Evolutionary conservation across 2,797 vertebrate genomes (phyloP).

Genomic region (Phyllotis vaccarum): DNA sequence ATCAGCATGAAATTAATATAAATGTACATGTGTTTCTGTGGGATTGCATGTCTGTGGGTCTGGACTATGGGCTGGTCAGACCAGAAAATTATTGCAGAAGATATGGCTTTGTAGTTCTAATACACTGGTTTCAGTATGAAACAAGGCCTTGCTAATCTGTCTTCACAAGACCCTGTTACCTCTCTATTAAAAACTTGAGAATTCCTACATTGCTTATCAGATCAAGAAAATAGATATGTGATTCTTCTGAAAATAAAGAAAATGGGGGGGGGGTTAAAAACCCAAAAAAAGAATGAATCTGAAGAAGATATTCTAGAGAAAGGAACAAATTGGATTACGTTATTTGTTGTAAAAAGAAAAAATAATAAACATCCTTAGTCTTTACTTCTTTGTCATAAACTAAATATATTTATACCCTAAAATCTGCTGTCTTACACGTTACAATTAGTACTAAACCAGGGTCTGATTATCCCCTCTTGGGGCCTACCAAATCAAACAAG

Average conservation of each 20-base stretch:
- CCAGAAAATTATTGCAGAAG: too few relatives aligned
- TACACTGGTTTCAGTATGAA: background rate
- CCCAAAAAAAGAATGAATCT: conserved; percentile 37
- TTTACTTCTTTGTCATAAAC: conserved; percentile 2
- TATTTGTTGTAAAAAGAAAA: background rate
- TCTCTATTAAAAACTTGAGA: background rate
- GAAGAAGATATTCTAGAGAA: background rate
- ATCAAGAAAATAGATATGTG: background rate
- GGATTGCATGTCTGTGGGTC: too few relatives aligned
- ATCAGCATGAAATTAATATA: too few relatives aligned
- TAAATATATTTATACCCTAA: background rate
- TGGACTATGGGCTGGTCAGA: too few relatives aligned
- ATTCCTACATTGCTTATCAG: background rate
- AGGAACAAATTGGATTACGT: background rate
- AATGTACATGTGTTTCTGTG: too few relatives aligned
- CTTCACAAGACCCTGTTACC: background rate
- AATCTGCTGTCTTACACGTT: background rate
- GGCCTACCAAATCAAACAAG: background rate
- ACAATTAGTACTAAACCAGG: background rate
- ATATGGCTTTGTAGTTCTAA: background rate
- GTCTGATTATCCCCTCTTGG: background rate
- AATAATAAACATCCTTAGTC: background rate
- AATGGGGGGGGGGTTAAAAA: background rate
- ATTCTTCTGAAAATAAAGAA: conserved; percentile 13
- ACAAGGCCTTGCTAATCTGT: conserved; percentile 5